Evolutionary conservation across 2,113 vertebrate species (phyloP), one percentile per base, ranked within the genome.

Genomic region (Willisornis vidua): DNA sequence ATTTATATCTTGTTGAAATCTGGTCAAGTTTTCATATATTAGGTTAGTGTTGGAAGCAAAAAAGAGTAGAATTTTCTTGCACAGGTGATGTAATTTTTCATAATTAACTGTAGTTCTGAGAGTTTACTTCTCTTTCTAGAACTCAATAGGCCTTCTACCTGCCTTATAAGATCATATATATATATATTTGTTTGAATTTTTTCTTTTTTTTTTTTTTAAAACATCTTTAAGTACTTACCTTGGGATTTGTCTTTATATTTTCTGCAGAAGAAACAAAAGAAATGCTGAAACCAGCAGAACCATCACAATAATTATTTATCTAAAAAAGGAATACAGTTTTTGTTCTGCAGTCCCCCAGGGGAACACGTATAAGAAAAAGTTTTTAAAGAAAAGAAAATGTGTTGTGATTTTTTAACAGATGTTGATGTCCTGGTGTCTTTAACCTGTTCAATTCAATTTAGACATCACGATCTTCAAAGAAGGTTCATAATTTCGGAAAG

Each of bases 401-500:
- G 0, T 76, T 63, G 20, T 10, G 9, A 26, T 79, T 90, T 92
- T 85, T 88, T 22, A 66, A 2, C 35, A 66, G 31, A 4, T 52
- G 39, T n/a, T 96, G 46, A 91, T 76, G 35, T 3, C 16, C 28
- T 35, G 71, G 96, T 86, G 94, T 84, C 52, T 95, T 74, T 97
- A 82, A 94, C 80, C 2, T 59, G 17, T 95, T 85, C 89, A 28
- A 76, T 97, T 96, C 48, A 89, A 78, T 98, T 65, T 94, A 99
- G 99, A 98, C 99, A 14, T 99, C 99, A 57, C 98, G 99, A 81
- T 97, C 99, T 75, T 99, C 99, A 54, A 99, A 99, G 97, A 99
- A 99, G 97, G 96, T 99, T 93, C 99, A 99, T 93, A 99, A 99
- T 96, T 99, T 99, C 86, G 99, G 99, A 28, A 99, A 99, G 97